Conservation (phyloP, 2,797 vertebrate genomes). For the Enteromius fasciolatus region DNA sequence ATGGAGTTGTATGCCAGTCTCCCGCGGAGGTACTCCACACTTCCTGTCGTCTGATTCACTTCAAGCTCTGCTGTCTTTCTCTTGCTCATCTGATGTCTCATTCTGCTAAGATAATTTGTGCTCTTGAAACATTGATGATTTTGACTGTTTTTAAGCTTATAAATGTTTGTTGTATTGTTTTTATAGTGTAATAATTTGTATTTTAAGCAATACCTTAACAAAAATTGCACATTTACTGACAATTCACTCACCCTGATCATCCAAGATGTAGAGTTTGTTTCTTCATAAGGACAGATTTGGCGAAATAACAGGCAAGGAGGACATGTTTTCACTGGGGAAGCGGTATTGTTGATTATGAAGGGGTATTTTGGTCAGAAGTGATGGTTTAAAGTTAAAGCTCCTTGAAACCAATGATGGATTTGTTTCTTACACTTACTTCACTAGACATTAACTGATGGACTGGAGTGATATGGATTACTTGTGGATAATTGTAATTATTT, state of each 20-base stretch:
- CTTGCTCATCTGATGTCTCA: conserved; percentile 22
- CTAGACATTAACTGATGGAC: background rate
- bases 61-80: conserved; percentile 22
- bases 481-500: background rate
- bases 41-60: conserved; percentile 26
- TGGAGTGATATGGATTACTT: background rate
- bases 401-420: background rate
- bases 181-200: background rate
- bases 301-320: background rate
- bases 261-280: background rate
- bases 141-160: background rate
- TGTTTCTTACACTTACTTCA: background rate
- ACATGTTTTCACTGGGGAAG: too few relatives aligned
- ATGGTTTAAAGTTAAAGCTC: background rate
- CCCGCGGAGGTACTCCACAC: conserved; percentile 81
- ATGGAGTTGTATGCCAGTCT: conserved; percentile 88
- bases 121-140: background rate
- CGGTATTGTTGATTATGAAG: too few relatives aligned
- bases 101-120: background rate
- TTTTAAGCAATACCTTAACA: background rate
- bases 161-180: background rate
- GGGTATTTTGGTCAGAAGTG: too few relatives aligned
- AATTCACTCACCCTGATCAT: background rate
- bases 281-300: background rate
- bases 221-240: background rate